Evolutionary conservation across 30 jellyfish, hydroid and myxozoan species (phyloP).

Genomic region (Sanderia malayensis): DNA sequence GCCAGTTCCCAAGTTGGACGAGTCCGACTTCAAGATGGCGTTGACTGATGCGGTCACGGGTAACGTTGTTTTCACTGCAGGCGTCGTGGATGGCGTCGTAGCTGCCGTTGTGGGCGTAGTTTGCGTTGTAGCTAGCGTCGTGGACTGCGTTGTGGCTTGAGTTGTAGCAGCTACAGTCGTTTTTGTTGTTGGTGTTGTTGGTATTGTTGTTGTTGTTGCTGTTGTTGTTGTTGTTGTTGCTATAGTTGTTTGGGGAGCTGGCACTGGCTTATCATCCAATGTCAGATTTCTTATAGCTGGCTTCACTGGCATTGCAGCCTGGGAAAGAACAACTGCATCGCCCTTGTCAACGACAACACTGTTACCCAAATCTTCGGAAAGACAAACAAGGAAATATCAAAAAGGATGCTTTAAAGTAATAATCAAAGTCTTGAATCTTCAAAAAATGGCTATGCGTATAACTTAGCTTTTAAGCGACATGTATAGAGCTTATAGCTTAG

Average conservation of each 20-base stretch:
- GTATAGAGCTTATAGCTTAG: too few relatives aligned
- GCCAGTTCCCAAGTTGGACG: not conserved
- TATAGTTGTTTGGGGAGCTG: not conserved
- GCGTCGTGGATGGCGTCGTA: constrained; percentile 21
- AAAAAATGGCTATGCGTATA: too few relatives aligned
- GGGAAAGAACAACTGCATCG: not conserved
- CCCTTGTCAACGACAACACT: too few relatives aligned
- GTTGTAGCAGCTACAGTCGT: constrained; percentile 12
- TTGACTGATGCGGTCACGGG: constrained; percentile 21
- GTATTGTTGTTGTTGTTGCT: constrained; percentile 28
- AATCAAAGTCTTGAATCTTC: too few relatives aligned
- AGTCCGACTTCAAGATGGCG: constrained; percentile 22
- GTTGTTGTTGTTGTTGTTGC: constrained; percentile 30
- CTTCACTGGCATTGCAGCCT: not conserved
- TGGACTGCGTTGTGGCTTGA: constrained; percentile 1
- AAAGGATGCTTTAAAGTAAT: too few relatives aligned
- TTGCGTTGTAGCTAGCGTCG: constrained; percentile 13
- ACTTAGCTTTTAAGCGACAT: too few relatives aligned
- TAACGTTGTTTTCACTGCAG: constrained; percentile 24
- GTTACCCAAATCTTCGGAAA: too few relatives aligned
- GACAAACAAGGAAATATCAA: too few relatives aligned
- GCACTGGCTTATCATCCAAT: not conserved
- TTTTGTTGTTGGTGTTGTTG: constrained; percentile 31
- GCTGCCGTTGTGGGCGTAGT: constrained; percentile 14
- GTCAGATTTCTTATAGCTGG: not conserved